A percentile compares a stretch with the other conserved stretches of the same genome.
These are phyloP conservation scores for Campylomormyrus tamandua DNA, from an alignment of 2,113 vertebrate genomes.

Conservation along the genomic window DNA sequence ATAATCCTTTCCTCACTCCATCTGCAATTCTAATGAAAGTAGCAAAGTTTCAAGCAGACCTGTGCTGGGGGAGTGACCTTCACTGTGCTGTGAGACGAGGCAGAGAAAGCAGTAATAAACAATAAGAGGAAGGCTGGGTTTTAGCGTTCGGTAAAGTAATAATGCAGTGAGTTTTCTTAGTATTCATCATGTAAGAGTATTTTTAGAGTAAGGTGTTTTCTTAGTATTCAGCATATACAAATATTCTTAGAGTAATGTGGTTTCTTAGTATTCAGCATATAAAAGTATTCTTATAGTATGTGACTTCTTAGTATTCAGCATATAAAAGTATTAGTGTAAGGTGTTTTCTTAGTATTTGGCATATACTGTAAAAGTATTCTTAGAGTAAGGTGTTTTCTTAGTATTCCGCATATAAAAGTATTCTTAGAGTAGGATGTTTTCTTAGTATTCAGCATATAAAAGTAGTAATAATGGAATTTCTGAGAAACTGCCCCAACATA, in stretches of 20 bases:
- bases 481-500: not conserved
- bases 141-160: not conserved
- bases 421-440: not conserved
- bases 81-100: not conserved
- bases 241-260: not conserved
- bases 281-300: too few relatives aligned
- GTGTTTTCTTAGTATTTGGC: too few relatives aligned
- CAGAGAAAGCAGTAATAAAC: not conserved
- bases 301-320: too few relatives aligned
- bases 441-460: not conserved
- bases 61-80: not conserved
- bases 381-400: not conserved
- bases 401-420: too few relatives aligned
- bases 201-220: not conserved
- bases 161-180: not conserved
- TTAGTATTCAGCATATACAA: not conserved
- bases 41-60: not conserved
- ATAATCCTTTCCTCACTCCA: not conserved
- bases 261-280: not conserved
- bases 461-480: not conserved
- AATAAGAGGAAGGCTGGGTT: not conserved
- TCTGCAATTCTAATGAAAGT: not conserved
- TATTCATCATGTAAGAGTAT: not conserved
- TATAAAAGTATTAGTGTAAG: too few relatives aligned
- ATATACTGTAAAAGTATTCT: not conserved